Conservation (phyloP, 2,113 vertebrate species). For the Periophthalmodon schlosseri region DNA sequence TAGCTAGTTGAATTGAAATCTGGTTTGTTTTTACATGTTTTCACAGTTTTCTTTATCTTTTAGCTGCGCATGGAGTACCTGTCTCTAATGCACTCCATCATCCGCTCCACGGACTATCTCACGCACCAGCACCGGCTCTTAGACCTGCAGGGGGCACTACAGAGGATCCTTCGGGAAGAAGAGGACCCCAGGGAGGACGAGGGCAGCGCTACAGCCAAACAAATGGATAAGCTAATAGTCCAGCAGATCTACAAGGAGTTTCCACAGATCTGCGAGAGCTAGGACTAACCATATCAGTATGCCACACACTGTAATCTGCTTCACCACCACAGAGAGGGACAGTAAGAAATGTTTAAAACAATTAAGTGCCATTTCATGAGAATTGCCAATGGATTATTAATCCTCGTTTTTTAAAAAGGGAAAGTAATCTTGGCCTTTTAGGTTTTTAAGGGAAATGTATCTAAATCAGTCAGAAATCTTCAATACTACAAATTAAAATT, state of each 20-base stretch:
- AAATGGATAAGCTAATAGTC: slow-evolving; percentile 97
- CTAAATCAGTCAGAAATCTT: too few relatives aligned
- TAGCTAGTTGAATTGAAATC: not conserved
- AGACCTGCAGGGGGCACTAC: slow-evolving; percentile 87
- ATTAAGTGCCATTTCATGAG: slow-evolving; percentile 28
- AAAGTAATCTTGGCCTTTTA: slow-evolving; percentile 4
- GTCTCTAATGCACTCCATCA: slow-evolving; percentile 93
- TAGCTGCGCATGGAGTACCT: slow-evolving; percentile 97
- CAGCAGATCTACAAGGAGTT: slow-evolving; percentile 93
- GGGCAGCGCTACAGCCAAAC: slow-evolving; percentile 83
- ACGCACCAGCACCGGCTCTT: slow-evolving; percentile 90
- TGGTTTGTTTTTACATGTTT: not conserved
- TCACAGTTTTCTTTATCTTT: not conserved
- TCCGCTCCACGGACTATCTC: slow-evolving; percentile 91
- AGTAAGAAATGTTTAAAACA: slow-evolving; percentile 12
- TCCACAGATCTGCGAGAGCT: slow-evolving; percentile 78
- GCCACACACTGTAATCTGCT: slow-evolving; percentile 49
- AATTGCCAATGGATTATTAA: slow-evolving; percentile 28
- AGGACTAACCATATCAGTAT: slow-evolving; percentile 48
- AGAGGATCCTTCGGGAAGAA: slow-evolving; percentile 90
- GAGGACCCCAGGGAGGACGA: slow-evolving; percentile 74
- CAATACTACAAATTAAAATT: too few relatives aligned
- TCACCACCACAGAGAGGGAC: slow-evolving; percentile 36
- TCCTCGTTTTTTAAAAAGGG: slow-evolving; percentile 8
- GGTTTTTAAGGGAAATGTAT: not conserved